Base-by-base conservation (phyloP, 1,140 invertebrate genomes). In the Bombyx mandarina region DNA sequence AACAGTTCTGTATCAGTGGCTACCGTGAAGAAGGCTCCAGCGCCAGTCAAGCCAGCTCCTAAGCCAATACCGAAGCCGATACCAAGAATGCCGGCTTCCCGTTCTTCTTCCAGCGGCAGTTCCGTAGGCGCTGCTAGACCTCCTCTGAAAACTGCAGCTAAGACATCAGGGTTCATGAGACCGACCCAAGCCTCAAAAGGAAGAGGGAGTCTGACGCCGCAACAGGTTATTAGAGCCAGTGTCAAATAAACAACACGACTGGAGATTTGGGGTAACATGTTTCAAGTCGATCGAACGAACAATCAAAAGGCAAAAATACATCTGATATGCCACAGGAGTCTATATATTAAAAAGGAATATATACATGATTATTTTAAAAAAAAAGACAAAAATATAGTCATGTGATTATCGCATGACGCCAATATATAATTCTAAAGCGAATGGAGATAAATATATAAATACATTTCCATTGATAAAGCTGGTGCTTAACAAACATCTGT, bases 1-100 rank as follows among this genome's bases (percentile, higher is more conserved):
- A 95, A 95, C 67, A 95, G 94, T 74, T 91, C 93, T 1, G 92
- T 92, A 0, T 96, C 94, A 6, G 93, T 94, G 0, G 93, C 93
- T 65, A 95, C 94, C 0, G 94, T 95, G 0, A 89, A 93, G 59
- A 91, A 92, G 52, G 88, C 92, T 18, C 89, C 91, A 2, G 82
- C 62, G 12, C 77, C 79, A 22, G 70, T 71, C 0, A 84, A 83
- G 58, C 71, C 77, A 8, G 56, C 62, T 8, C 75, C 77, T 1
- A 84, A 84, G 56, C 77, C 80, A 61, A 48, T 88, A 65, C 55
- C 89, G 58, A 81, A 79, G 54, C 78, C 77, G 43, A 63, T 78
- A 6, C 62, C 76, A 2, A 71, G 91, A 47, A 90, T 91, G 61
- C 91, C 93, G 0, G 92, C 93, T 0, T 93, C 92, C 56, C 88